Evolutionary conservation across 1,140 invertebrate species (phyloP).

Genomic region (Steinernema feltiae): DNA sequence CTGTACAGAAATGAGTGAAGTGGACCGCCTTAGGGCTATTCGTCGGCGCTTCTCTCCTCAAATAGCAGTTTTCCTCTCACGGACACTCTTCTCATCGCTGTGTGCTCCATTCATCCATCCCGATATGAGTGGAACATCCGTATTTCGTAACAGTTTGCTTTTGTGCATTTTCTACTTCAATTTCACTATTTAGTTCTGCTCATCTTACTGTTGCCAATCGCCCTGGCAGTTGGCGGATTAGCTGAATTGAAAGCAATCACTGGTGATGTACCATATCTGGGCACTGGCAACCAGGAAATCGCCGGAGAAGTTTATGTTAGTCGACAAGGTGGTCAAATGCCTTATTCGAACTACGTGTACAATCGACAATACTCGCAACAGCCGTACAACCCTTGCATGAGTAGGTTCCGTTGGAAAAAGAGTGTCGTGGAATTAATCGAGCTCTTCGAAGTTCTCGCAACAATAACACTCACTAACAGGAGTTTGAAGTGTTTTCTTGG

Average conservation of each 20-base stretch:
- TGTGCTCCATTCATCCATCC: too few species aligned
- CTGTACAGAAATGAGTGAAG: neutral
- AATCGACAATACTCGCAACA: neutral
- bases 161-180: neutral
- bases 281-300: constrained; percentile 26
- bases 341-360: neutral
- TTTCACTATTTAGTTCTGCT: neutral
- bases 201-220: neutral
- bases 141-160: neutral
- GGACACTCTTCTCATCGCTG: neutral
- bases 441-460: too few species aligned
- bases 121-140: neutral
- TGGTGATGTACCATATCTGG: constrained; percentile 32
- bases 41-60: neutral
- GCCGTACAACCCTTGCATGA: neutral
- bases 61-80: neutral
- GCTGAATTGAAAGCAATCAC: constrained; percentile 37
- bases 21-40: neutral
- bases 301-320: neutral
- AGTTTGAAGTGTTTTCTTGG: too few species aligned
- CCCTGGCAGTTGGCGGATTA: constrained; percentile 26
- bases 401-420: neutral
- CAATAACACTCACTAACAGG: too few species aligned
- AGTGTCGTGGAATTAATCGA: neutral
- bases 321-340: neutral